phyloP scores from a whole-genome alignment of 2,797 vertebrate genomes.

The Gouania willdenowi region DNA sequence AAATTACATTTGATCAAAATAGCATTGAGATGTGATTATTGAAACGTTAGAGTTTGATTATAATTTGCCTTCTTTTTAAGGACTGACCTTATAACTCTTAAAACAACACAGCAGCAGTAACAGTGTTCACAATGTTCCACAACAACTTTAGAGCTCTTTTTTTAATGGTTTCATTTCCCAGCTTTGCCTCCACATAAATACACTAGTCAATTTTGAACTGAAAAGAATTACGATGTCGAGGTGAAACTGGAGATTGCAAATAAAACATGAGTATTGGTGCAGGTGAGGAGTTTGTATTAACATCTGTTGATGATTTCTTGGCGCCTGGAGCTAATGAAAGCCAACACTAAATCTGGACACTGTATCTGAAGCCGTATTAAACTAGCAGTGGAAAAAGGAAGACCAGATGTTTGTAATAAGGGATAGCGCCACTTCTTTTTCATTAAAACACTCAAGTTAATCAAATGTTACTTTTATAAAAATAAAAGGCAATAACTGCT shows the following conservation, averaged over 20 bases:
- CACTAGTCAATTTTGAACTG: neutral
- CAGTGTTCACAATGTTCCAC: no score
- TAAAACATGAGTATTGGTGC: conserved; percentile 39
- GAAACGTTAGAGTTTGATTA: no score
- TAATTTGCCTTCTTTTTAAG: no score
- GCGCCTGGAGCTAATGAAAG: conserved; percentile 66
- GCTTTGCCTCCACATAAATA: no score
- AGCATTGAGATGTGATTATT: no score
- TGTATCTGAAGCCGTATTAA: conserved; percentile 71
- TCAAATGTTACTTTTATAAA: conserved; percentile 55
- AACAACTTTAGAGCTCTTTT: no score
- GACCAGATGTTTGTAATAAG: conserved; percentile 63
- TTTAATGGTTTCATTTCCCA: no score
- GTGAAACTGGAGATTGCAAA: conserved; percentile 40
- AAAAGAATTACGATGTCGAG: conserved; percentile 17
- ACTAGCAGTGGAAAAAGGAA: conserved; percentile 38
- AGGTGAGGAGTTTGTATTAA: conserved; percentile 64
- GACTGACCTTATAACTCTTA: no score
- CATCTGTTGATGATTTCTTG: conserved; percentile 69
- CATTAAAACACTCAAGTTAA: conserved; percentile 56
- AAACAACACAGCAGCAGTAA: no score
- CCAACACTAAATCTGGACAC: conserved; percentile 64
- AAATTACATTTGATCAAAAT: no score
- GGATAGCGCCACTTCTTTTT: conserved; percentile 52
- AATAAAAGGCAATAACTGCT: conserved; percentile 31